A percentile compares a stretch with the other conserved stretches of the same genome.
Evolutionary conservation across 2,888 invertebrate genomes (phyloP).

Genomic region (Strigamia transsilvanica): DNA sequence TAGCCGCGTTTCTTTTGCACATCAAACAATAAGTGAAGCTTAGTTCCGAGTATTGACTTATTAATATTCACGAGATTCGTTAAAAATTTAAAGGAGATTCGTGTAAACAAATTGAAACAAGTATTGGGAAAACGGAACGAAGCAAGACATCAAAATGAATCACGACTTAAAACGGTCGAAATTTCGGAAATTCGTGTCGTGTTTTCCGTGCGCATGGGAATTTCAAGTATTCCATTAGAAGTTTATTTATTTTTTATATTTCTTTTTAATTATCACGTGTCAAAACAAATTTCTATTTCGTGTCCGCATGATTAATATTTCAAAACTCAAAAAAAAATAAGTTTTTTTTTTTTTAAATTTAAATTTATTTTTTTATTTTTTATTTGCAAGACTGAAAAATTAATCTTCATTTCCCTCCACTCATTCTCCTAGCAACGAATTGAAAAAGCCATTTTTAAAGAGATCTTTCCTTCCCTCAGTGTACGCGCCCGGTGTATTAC

Average conservation of each 20-base stretch:
- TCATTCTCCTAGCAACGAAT: not conserved
- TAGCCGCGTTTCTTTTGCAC: not conserved
- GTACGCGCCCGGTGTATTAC: not conserved
- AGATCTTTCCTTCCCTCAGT: not conserved
- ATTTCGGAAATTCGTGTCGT: too few relatives aligned
- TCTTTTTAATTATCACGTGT: not conserved
- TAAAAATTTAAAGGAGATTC: too few relatives aligned
- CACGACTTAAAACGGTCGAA: too few relatives aligned
- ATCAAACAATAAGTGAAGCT: not conserved
- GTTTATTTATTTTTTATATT: too few relatives aligned
- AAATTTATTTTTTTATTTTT: not conserved
- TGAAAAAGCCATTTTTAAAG: constrained; percentile 25
- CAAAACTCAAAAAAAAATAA: not conserved
- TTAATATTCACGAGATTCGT: too few relatives aligned
- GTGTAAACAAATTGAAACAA: too few relatives aligned
- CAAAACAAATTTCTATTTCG: constrained; percentile 5
- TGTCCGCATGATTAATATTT: not conserved
- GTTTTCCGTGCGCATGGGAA: too few relatives aligned
- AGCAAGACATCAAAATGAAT: not conserved
- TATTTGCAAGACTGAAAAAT: not conserved
- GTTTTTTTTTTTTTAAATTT: not conserved
- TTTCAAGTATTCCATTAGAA: too few relatives aligned
- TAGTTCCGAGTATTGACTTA: too few relatives aligned
- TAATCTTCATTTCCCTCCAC: not conserved
- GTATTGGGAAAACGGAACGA: not conserved